phyloP scores from a whole-genome alignment of 2,113 vertebrate species.

The Penelope pileata region DNA sequence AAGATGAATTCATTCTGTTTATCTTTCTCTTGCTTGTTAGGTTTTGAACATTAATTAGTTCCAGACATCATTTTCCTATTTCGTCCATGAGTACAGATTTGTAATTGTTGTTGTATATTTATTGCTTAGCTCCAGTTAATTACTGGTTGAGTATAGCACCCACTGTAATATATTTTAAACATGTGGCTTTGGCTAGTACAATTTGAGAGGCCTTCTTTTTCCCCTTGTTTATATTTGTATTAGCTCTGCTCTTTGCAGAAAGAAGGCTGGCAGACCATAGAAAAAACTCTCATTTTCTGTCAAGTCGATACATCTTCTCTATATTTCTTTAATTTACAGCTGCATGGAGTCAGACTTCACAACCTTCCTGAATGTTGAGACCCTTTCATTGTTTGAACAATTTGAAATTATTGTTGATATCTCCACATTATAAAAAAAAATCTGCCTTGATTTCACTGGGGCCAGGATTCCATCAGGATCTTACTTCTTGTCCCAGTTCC shows the following conservation, averaged over 20 bases:
- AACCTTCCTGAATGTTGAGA: neutral
- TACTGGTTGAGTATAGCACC: neutral
- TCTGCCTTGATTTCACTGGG: neutral
- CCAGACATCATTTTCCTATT: neutral
- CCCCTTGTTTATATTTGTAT: neutral
- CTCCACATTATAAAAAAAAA: neutral
- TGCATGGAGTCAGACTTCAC: neutral
- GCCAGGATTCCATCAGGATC: neutral
- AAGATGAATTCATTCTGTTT: conserved; percentile 7
- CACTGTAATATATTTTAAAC: neutral
- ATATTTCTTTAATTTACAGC: neutral
- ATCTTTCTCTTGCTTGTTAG: neutral
- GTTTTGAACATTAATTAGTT: conserved; percentile 4
- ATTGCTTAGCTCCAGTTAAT: neutral
- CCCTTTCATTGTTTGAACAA: neutral
- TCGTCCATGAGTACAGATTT: neutral
- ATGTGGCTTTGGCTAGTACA: neutral
- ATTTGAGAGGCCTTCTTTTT: neutral
- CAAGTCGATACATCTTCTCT: neutral
- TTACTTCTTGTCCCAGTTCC: neutral
- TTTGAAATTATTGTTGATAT: neutral
- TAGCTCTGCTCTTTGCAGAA: neutral
- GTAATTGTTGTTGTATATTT: neutral
- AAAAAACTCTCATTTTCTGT: neutral
- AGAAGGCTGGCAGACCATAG: neutral